Conservation (phyloP, 2,113 vertebrate species). For the Tricholaema leucomelas region DNA sequence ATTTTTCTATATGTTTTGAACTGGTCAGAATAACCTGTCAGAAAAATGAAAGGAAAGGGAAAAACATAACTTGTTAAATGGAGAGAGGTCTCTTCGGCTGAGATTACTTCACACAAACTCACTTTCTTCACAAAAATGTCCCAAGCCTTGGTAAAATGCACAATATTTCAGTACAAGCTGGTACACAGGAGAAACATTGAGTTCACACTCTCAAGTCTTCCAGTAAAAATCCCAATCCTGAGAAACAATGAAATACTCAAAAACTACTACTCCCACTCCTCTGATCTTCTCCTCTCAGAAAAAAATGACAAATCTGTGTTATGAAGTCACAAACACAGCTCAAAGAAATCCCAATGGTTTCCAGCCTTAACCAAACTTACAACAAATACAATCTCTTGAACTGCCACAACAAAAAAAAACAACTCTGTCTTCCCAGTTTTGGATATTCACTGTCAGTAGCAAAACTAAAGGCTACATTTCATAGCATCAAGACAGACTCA, state of each 20-base stretch:
- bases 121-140: background rate
- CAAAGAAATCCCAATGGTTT: background rate
- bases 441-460: background rate
- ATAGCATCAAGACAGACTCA: background rate
- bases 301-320: background rate
- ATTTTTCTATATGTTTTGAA: constrained; percentile 87
- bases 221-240: background rate
- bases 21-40: constrained; percentile 82
- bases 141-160: background rate
- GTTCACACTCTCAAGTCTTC: background rate
- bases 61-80: background rate
- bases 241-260: background rate
- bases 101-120: background rate
- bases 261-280: background rate
- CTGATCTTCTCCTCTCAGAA: background rate
- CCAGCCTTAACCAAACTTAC: background rate
- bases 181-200: background rate
- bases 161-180: background rate
- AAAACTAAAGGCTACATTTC: background rate
- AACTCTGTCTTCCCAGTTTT: background rate
- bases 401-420: background rate
- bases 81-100: background rate
- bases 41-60: background rate
- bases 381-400: background rate
- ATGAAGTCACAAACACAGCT: background rate